These are phyloP conservation scores for Platysteira castanea DNA, from an alignment of 2,113 vertebrate genomes.

Conservation along the genomic window DNA sequence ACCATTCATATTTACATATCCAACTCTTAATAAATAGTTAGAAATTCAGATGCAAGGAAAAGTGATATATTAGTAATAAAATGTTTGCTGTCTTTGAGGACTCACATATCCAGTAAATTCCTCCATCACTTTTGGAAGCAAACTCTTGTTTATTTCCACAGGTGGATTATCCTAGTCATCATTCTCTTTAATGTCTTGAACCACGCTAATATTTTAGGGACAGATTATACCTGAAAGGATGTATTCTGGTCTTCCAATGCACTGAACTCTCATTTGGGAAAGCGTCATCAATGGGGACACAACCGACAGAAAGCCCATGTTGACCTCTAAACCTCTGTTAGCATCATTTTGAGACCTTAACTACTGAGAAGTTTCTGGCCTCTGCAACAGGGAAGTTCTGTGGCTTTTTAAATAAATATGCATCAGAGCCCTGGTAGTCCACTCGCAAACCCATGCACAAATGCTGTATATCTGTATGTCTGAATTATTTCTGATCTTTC, in stretches of 20 bases:
- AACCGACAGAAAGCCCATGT: fast-evolving
- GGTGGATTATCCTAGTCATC: background rate
- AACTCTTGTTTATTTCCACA: background rate
- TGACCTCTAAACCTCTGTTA: background rate
- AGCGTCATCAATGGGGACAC: background rate
- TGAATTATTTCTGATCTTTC: background rate
- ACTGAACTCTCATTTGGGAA: background rate
- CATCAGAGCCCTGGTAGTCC: background rate
- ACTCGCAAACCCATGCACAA: background rate
- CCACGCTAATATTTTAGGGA: background rate
- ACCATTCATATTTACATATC: background rate
- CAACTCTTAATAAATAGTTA: background rate
- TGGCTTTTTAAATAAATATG: background rate
- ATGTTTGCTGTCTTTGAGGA: background rate
- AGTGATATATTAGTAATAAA: background rate
- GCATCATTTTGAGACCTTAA: background rate
- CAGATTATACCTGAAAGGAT: background rate
- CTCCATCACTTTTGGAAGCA: background rate
- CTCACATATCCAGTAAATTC: background rate
- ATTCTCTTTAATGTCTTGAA: background rate
- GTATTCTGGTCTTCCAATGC: fast-evolving
- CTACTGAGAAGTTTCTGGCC: background rate
- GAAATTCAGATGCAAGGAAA: background rate
- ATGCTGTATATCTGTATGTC: background rate
- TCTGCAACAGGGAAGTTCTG: background rate